Conservation (phyloP, 2,797 vertebrate genomes). For the Nyctalus aviator region DNA sequence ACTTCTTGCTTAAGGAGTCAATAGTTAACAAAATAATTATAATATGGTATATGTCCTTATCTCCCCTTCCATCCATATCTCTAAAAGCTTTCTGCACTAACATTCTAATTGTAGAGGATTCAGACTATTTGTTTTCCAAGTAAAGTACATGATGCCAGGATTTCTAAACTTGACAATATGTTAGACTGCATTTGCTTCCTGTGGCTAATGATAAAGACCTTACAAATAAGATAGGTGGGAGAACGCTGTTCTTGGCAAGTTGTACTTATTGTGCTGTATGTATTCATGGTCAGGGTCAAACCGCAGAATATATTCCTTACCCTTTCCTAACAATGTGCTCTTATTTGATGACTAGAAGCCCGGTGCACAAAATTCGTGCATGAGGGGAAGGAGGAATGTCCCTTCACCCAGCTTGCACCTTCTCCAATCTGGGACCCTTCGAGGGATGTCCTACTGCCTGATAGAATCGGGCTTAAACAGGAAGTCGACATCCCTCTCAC, state of each 20-base stretch:
- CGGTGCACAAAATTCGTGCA: too few species aligned
- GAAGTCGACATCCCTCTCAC: too few species aligned
- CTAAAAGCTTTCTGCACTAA: neutral
- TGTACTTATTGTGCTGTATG: neutral
- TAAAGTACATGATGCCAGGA: neutral
- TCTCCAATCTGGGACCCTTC: too few species aligned
- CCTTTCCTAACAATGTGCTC: neutral
- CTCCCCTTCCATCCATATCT: neutral
- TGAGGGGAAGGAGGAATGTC: too few species aligned
- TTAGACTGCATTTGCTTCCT: neutral
- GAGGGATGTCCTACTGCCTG: too few species aligned
- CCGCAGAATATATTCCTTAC: neutral
- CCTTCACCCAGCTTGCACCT: too few species aligned
- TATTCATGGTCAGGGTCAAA: neutral
- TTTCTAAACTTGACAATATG: neutral
- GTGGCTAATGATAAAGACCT: neutral
- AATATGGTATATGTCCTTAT: neutral
- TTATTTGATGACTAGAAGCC: neutral
- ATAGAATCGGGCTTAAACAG: too few species aligned
- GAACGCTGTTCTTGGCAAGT: neutral
- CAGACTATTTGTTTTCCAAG: slow-evolving; percentile 47
- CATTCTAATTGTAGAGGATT: neutral
- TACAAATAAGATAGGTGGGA: neutral
- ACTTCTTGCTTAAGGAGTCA: neutral
- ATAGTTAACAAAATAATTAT: neutral